These are phyloP conservation scores for Andrena haemorrhoa DNA, from an alignment of 2,888 invertebrate genomes.

Conservation along the genomic window DNA sequence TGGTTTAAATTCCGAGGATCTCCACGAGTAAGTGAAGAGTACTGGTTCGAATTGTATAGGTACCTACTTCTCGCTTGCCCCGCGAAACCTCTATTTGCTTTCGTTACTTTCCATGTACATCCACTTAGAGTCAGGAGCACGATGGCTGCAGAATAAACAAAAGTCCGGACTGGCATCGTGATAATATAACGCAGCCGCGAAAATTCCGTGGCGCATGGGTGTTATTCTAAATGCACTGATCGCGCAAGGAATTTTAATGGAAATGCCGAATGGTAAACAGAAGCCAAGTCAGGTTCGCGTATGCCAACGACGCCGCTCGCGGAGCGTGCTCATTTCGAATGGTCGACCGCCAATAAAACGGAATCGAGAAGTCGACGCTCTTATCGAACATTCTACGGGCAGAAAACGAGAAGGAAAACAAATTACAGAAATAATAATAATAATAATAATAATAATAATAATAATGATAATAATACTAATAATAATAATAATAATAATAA, in stretches of 20 bases:
- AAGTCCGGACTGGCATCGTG: background rate
- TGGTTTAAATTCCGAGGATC: too few relatives aligned
- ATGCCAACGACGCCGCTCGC: constrained; percentile 6
- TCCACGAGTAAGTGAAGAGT: too few relatives aligned
- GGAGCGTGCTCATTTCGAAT: background rate
- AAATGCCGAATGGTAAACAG: constrained; percentile 24
- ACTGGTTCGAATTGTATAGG: too few relatives aligned
- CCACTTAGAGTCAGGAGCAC: background rate
- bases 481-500: too few relatives aligned
- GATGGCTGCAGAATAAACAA: background rate
- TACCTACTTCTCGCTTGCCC: too few relatives aligned
- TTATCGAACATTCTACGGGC: background rate
- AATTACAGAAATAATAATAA: background rate
- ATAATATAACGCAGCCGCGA: constrained; percentile 18
- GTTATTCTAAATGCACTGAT: constrained; percentile 28
- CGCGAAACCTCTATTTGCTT: background rate
- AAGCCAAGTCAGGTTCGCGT: constrained; percentile 5
- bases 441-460: too few relatives aligned
- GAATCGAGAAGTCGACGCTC: background rate
- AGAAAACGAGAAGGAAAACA: background rate
- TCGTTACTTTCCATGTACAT: background rate
- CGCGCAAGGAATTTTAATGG: constrained; percentile 53
- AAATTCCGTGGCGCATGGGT: constrained; percentile 22
- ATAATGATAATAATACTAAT: too few relatives aligned
- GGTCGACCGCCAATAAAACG: background rate